Evolutionary conservation across 2,797 vertebrate genomes (phyloP).

Genomic region (Urocyon cinereoargenteus): DNA sequence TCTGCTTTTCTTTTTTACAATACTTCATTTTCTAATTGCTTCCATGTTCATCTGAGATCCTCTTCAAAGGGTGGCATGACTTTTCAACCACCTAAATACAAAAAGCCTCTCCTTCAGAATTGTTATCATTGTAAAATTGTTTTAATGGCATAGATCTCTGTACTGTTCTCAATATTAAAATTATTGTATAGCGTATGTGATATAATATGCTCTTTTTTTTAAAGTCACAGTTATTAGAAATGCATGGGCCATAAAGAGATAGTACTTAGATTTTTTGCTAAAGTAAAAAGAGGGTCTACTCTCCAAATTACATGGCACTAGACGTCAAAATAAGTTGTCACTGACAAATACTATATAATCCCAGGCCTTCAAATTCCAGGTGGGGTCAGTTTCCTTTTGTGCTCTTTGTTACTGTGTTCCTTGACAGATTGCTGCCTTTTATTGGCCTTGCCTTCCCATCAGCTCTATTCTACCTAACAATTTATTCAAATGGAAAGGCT

Average conservation of each 20-base stretch:
- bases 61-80: not conserved
- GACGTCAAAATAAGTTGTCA: not conserved
- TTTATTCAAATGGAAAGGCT: not conserved
- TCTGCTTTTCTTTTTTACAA: conserved; percentile 28
- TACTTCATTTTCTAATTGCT: not conserved
- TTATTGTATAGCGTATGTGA: not conserved
- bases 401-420: not conserved
- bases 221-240: not conserved
- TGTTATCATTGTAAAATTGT: not conserved
- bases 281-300: not conserved
- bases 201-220: not conserved
- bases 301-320: not conserved
- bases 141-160: conserved; percentile 5
- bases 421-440: not conserved
- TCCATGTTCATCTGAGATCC: conserved; percentile 27
- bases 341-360: not conserved
- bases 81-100: conserved; percentile 32
- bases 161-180: not conserved
- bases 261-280: not conserved
- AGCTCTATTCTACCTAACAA: not conserved
- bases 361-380: not conserved
- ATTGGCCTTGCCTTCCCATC: not conserved
- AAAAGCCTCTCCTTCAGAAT: not conserved
- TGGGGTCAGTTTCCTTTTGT: not conserved
- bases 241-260: not conserved